Conservation (phyloP, 2,797 vertebrate genomes). For the Cuculus canorus region DNA sequence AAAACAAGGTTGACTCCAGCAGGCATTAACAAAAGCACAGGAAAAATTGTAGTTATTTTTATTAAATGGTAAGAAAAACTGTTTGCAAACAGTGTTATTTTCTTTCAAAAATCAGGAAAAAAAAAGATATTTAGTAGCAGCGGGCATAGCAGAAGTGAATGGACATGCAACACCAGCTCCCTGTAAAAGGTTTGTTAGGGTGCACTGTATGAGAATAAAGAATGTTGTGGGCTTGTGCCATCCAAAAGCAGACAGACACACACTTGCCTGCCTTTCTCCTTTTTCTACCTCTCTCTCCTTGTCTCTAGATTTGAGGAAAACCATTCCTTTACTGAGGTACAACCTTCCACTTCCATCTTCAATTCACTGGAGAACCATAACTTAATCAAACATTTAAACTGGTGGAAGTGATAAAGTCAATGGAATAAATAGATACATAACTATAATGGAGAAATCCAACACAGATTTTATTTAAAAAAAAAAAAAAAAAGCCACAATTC, state of each 20-base stretch:
- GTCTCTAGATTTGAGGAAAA: neutral
- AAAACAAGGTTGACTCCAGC: neutral
- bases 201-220: neutral
- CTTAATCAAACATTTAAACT: neutral
- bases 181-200: no score
- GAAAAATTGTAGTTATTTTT: neutral
- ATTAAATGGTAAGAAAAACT: neutral
- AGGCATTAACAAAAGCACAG: neutral
- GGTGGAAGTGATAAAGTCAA: neutral
- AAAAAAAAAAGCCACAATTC: neutral
- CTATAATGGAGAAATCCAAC: neutral
- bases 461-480: neutral
- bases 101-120: neutral
- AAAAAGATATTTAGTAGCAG: neutral
- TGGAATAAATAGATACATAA: neutral
- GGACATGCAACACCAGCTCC: neutral
- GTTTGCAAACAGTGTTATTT: neutral
- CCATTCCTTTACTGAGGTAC: neutral
- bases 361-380: neutral
- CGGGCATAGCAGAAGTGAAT: neutral
- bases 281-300: neutral
- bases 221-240: neutral
- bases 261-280: neutral
- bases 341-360: neutral
- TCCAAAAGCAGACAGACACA: neutral